These are phyloP conservation scores for Chironomus tepperi DNA, from an alignment of 1,140 invertebrate species.

Conservation along the genomic window DNA sequence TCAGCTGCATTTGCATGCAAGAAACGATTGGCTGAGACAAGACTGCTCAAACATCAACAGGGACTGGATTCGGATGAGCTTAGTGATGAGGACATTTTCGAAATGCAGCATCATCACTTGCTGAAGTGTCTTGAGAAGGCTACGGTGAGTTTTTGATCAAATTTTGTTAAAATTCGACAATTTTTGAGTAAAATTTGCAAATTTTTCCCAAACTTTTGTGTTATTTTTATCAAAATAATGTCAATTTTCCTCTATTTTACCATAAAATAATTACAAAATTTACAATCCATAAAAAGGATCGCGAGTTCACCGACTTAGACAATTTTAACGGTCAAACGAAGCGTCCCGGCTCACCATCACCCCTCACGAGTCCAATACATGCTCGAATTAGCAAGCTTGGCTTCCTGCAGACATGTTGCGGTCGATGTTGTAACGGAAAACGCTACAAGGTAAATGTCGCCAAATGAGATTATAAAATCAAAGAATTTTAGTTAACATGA, in stretches of 20 bases:
- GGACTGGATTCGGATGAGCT: conserved; percentile 82
- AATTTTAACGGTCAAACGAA: conserved; percentile 87
- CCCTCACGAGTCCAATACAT: conserved; percentile 78
- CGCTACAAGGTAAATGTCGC: conserved; percentile 68
- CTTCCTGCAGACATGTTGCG: conserved; percentile 73
- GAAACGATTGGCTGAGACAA: conserved; percentile 97
- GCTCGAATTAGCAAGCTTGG: conserved; percentile 65
- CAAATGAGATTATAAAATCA: not conserved
- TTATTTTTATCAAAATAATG: not conserved
- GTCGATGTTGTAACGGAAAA: conserved; percentile 65
- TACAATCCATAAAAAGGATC: too few relatives aligned
- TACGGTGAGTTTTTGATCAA: conserved; percentile 63
- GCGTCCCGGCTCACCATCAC: conserved; percentile 75
- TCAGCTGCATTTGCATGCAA: conserved; percentile 98
- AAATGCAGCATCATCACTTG: conserved; percentile 98
- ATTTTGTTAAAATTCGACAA: too few relatives aligned
- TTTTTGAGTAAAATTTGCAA: too few relatives aligned
- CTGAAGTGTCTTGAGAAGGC: conserved; percentile 96
- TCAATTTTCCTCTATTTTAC: conserved; percentile 35
- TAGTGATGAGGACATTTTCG: conserved; percentile 94
- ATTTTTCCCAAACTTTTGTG: too few relatives aligned
- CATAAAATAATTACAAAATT: too few relatives aligned
- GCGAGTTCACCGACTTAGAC: conserved; percentile 94
- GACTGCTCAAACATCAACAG: conserved; percentile 80
- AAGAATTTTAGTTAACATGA: too few relatives aligned